phyloP scores from a whole-genome alignment of 1,140 invertebrate genomes.

The Orius insidiosus region DNA sequence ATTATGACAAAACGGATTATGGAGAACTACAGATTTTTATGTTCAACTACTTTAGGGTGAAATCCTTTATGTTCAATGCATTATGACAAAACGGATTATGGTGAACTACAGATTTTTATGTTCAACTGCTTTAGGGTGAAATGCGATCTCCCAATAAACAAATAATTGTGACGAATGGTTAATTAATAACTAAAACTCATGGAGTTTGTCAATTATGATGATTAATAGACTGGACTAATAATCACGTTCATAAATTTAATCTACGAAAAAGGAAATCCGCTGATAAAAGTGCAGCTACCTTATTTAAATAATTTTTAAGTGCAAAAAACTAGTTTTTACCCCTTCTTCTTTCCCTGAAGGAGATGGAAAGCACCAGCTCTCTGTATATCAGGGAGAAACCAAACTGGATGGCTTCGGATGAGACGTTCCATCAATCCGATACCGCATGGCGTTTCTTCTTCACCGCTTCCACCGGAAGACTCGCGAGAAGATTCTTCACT shows the following conservation, averaged over 20 bases:
- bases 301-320: too few species aligned
- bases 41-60: too few species aligned
- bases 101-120: too few species aligned
- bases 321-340: conserved; percentile 37
- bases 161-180: too few species aligned
- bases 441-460: conserved; percentile 40
- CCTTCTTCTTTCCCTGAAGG: conserved; percentile 84
- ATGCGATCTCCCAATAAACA: too few species aligned
- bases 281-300: not conserved
- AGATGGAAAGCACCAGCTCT: conserved; percentile 80
- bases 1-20: too few species aligned
- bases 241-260: not conserved
- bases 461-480: conserved; percentile 6
- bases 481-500: conserved; percentile 3
- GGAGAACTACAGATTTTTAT: too few species aligned
- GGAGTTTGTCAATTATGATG: too few species aligned
- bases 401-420: conserved; percentile 79
- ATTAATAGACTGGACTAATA: not conserved
- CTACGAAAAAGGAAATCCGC: not conserved
- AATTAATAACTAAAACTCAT: too few species aligned
- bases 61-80: too few species aligned
- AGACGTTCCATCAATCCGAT: conserved; percentile 72
- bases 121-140: too few species aligned
- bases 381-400: conserved; percentile 88
- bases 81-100: too few species aligned